These are phyloP conservation scores for Papilio polyxenes DNA, from an alignment of 1,140 invertebrate species.

Conservation along the genomic window DNA sequence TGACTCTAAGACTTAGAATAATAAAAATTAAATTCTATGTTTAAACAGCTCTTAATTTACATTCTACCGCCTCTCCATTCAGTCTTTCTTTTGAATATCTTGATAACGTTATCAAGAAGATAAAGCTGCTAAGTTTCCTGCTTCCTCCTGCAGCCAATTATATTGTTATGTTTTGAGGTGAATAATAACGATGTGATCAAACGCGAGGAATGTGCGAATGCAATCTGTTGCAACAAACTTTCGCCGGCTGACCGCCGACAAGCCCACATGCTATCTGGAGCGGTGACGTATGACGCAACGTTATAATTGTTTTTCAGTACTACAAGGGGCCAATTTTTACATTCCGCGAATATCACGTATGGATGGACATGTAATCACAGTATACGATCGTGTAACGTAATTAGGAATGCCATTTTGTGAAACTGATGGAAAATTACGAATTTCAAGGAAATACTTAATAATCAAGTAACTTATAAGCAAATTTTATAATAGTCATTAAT, in stretches of 20 bases:
- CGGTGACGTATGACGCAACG: constrained; percentile 45
- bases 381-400: not conserved
- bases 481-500: not conserved
- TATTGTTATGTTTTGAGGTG: not conserved
- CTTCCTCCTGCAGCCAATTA: not conserved
- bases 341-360: not conserved
- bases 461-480: not conserved
- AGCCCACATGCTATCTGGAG: constrained; percentile 51
- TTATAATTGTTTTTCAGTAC: constrained; percentile 35
- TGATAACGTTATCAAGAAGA: not conserved
- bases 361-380: constrained; percentile 7
- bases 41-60: no score
- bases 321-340: constrained; percentile 26
- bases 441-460: not conserved
- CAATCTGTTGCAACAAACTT: constrained; percentile 35
- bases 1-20: no score
- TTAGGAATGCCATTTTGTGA: not conserved
- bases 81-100: not conserved
- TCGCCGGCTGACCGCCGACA: constrained; percentile 32
- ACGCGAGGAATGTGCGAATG: constrained; percentile 39
- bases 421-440: not conserved
- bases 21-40: no score
- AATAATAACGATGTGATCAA: constrained; percentile 22
- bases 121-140: not conserved
- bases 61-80: no score